Percentiles rank a stretch among this genome's conserved stretches.
Conservation (phyloP, 2,797 vertebrate species). For the Sebastes vulpes region DNA sequence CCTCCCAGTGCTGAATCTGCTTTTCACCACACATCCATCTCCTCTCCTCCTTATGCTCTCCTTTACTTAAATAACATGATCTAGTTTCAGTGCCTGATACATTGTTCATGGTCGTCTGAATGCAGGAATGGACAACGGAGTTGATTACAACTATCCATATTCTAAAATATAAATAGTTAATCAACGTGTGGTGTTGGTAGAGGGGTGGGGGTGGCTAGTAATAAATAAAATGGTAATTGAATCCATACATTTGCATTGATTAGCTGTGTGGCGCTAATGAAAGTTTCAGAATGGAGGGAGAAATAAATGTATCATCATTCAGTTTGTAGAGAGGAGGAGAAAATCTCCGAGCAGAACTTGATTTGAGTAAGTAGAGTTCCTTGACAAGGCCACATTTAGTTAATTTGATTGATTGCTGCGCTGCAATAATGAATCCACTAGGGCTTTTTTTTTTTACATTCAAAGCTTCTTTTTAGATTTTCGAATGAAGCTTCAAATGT, state of each 20-base stretch:
- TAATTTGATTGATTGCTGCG: neutral
- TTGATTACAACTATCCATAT: neutral
- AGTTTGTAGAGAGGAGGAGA: neutral
- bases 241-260: slow-evolving; percentile 64
- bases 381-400: slow-evolving; percentile 1
- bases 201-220: neutral
- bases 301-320: neutral
- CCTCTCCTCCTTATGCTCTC: neutral
- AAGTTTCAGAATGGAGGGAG: slow-evolving; percentile 18
- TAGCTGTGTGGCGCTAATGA: slow-evolving; percentile 32
- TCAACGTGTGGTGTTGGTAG: neutral
- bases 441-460: neutral
- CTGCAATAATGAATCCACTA: neutral
- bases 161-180: slow-evolving; percentile 20
- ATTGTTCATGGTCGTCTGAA: neutral
- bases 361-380: neutral
- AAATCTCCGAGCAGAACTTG: neutral
- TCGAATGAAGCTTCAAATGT: neutral
- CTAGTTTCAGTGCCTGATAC: neutral
- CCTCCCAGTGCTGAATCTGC: slow-evolving; percentile 8
- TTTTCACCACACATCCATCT: neutral
- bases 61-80: neutral
- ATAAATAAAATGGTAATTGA: slow-evolving; percentile 45
- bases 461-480: neutral
- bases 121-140: neutral